Percentiles rank a stretch among this genome's conserved stretches.
These are phyloP conservation scores for Hyposmocoma kahamanoa DNA, from an alignment of 1,140 invertebrate genomes.

Conservation along the genomic window DNA sequence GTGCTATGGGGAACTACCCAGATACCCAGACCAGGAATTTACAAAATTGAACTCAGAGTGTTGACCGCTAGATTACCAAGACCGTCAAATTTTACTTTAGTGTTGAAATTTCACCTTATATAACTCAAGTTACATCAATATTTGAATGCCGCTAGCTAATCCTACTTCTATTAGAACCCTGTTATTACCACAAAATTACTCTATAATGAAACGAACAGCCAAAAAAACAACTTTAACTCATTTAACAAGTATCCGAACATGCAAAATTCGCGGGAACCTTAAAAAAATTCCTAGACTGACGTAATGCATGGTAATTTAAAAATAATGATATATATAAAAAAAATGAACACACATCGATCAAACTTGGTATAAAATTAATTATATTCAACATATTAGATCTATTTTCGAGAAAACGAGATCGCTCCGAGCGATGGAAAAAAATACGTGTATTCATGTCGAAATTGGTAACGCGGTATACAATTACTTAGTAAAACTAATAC, in stretches of 20 bases:
- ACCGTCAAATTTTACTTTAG: too few species aligned
- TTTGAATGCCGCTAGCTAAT: not conserved
- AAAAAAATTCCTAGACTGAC: conserved; percentile 47
- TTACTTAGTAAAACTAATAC: conserved; percentile 64
- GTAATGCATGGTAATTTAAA: conserved; percentile 63
- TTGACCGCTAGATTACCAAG: too few species aligned
- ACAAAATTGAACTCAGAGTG: too few species aligned
- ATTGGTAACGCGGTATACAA: conserved; percentile 58
- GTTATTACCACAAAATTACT: conserved; percentile 42
- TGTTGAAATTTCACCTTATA: too few species aligned
- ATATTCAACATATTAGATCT: conserved; percentile 66
- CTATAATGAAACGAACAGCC: conserved; percentile 34
- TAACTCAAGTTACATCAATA: too few species aligned
- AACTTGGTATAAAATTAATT: conserved; percentile 62
- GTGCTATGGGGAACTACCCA: too few species aligned
- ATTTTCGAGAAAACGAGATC: conserved; percentile 68
- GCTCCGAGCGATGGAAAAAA: conserved; percentile 46
- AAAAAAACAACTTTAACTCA: conserved; percentile 15
- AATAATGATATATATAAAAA: conserved; percentile 51
- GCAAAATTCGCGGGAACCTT: conserved; percentile 51
- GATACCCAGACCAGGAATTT: too few species aligned
- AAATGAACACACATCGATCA: conserved; percentile 63
- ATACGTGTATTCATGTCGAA: conserved; percentile 55
- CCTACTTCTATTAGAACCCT: conserved; percentile 27
- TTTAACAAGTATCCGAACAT: conserved; percentile 29